phyloP scores from a whole-genome alignment of 2,113 vertebrate genomes.

The Fukomys damarensis region DNA sequence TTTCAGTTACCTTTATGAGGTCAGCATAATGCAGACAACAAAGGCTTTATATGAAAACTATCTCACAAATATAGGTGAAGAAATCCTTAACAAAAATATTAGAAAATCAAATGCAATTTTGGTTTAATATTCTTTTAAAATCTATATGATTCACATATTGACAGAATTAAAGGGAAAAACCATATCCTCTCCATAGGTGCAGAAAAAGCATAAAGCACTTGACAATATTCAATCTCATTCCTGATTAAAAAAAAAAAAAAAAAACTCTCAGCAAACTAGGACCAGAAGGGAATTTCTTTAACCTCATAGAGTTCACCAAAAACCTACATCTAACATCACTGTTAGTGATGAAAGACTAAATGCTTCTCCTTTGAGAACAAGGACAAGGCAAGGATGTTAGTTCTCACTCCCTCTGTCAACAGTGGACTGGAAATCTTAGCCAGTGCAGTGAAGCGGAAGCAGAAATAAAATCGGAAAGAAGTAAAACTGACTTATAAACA shows the following conservation, averaged over 20 bases:
- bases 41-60: neutral
- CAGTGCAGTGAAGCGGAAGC: neutral
- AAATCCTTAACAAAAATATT: conserved; percentile 10
- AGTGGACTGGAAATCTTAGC: neutral
- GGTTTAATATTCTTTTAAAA: neutral
- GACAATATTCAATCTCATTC: neutral
- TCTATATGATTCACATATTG: neutral
- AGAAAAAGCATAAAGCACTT: conserved; percentile 41
- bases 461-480: neutral
- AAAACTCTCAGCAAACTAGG: neutral
- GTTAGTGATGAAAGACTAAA: neutral
- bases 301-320: neutral
- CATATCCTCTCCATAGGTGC: neutral
- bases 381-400: neutral
- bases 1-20: neutral
- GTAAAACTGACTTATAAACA: neutral
- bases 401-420: neutral
- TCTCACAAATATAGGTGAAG: neutral
- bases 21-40: neutral
- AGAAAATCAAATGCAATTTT: conserved; percentile 29
- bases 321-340: neutral
- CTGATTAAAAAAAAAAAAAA: neutral
- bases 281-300: neutral
- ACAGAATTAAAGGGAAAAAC: conserved; percentile 9
- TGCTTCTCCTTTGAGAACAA: neutral